phyloP scores from a whole-genome alignment of 2,797 vertebrate species.

The Perodicticus potto region DNA sequence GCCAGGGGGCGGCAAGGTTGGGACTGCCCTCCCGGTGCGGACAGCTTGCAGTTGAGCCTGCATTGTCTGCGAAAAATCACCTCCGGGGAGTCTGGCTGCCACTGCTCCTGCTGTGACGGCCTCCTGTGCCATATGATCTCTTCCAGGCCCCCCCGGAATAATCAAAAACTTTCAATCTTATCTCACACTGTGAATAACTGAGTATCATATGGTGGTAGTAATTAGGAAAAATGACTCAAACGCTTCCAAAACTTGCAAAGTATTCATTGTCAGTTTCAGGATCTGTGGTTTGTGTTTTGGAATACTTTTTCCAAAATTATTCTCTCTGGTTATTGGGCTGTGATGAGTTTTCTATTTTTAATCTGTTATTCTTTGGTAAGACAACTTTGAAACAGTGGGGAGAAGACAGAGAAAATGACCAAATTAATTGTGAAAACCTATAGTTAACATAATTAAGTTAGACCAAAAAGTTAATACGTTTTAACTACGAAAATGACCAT shows the following conservation, averaged over 20 bases:
- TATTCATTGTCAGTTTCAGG: conserved; percentile 6
- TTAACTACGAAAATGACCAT: not conserved
- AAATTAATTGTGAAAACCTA: not conserved
- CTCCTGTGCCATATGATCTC: conserved; percentile 68
- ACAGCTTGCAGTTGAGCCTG: not conserved
- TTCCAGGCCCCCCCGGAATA: conserved; percentile 48
- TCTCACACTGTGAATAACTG: conserved; percentile 73
- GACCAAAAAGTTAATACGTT: not conserved
- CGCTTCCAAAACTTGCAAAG: conserved; percentile 57
- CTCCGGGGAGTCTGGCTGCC: conserved; percentile 45
- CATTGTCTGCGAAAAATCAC: conserved; percentile 24
- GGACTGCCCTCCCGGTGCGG: not conserved
- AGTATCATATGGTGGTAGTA: conserved; percentile 65
- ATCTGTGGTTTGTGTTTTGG: not conserved
- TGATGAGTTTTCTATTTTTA: conserved; percentile 52
- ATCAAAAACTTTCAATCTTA: conserved; percentile 68
- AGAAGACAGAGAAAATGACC: not conserved
- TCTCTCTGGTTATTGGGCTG: not conserved
- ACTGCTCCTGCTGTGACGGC: conserved; percentile 1
- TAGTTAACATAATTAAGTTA: not conserved
- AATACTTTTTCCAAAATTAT: conserved; percentile 31
- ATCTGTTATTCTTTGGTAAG: not conserved
- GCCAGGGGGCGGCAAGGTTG: not conserved
- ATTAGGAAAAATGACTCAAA: conserved; percentile 73
- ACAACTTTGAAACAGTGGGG: not conserved